Conservation (phyloP, 2,113 vertebrate species). For the Nibea coibor region DNA sequence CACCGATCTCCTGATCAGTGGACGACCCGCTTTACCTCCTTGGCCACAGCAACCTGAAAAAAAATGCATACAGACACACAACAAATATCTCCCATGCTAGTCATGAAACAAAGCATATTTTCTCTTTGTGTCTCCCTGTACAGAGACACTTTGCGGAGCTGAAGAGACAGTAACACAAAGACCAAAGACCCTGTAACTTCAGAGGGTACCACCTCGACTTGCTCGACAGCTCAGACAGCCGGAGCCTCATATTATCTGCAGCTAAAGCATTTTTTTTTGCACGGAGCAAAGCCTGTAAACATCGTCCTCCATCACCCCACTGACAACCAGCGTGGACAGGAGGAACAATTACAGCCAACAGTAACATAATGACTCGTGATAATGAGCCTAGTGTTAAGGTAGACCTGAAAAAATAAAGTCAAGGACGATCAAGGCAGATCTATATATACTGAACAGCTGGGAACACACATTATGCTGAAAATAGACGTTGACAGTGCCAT, state of each 20-base stretch:
- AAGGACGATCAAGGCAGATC: neutral
- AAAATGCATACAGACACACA: neutral
- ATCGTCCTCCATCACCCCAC: neutral
- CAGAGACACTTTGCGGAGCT: neutral
- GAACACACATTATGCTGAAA: constrained; percentile 4
- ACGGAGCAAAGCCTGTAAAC: neutral
- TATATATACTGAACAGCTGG: constrained; percentile 9
- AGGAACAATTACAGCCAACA: neutral
- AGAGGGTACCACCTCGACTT: neutral
- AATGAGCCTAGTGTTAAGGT: neutral
- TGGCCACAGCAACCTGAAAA: neutral
- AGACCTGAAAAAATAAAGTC: neutral
- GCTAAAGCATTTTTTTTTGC: neutral
- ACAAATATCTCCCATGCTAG: neutral
- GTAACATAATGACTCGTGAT: neutral
- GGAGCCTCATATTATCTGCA: neutral
- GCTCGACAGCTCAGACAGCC: neutral
- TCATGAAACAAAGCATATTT: neutral
- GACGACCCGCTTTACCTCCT: too few relatives aligned
- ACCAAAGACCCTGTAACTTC: neutral
- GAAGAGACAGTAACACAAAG: neutral
- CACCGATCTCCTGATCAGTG: too few relatives aligned
- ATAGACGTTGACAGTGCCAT: neutral
- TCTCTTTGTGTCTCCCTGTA: neutral
- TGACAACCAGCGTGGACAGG: neutral